Conservation (phyloP, 2,113 vertebrate species). For the Tupaia tana region DNA sequence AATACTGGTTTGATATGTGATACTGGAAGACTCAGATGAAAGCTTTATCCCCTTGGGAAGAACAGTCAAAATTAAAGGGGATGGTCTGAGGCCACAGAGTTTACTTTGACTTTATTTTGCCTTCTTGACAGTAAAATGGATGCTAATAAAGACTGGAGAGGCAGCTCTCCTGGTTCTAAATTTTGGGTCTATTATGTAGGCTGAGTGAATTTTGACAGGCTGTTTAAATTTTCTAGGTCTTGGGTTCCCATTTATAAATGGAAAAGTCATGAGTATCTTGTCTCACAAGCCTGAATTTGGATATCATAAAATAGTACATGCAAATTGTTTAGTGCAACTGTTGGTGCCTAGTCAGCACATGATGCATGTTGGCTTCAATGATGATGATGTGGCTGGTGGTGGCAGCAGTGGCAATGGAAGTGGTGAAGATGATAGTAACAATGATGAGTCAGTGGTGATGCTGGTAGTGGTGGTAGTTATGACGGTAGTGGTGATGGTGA, state of each 20-base stretch:
- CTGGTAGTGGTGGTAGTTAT: neutral
- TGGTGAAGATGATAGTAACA: too few species aligned
- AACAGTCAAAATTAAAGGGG: neutral
- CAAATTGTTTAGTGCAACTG: neutral
- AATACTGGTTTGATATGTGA: neutral
- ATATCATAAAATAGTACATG: neutral
- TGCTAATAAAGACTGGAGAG: neutral
- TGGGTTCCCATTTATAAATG: neutral
- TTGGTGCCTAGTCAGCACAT: neutral
- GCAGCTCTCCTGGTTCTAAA: neutral
- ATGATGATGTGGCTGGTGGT: rapidly evolving
- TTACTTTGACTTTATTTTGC: neutral
- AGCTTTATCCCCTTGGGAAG: neutral
- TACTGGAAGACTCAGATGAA: neutral
- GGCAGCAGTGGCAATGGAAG: neutral
- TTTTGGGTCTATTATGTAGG: neutral
- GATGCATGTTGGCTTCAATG: neutral
- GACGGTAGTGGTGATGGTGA: too few species aligned
- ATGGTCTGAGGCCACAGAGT: neutral
- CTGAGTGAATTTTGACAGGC: neutral
- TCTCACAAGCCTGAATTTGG: neutral
- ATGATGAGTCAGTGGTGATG: too few species aligned
- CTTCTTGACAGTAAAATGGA: neutral
- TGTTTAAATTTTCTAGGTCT: neutral
- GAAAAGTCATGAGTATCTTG: neutral